Percentiles rank a stretch among this genome's conserved stretches.
Evolutionary conservation across 2,888 invertebrate species (phyloP).

Genomic region (Noctua janthe): DNA sequence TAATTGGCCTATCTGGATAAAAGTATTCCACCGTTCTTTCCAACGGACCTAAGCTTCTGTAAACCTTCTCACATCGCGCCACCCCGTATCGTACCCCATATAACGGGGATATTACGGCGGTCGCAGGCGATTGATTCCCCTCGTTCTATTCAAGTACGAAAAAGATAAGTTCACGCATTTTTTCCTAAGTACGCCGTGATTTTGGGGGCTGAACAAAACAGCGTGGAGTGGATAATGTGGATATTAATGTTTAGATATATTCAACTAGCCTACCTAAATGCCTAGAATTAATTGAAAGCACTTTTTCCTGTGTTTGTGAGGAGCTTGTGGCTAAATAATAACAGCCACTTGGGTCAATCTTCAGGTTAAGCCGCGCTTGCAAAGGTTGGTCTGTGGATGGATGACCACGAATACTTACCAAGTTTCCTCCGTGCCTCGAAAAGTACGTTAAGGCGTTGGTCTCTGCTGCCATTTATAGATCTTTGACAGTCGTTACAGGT

Average conservation of each 20-base stretch:
- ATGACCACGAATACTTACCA: no score
- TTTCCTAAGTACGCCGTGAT: neutral
- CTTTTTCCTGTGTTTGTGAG: neutral
- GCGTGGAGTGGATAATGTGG: neutral
- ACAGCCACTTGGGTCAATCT: no score
- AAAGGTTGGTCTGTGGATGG: no score
- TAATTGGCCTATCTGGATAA: neutral
- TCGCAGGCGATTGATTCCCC: constrained; percentile 43
- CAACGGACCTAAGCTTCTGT: constrained; percentile 4
- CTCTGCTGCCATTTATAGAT: no score
- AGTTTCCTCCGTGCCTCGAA: no score
- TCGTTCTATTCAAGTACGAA: constrained; percentile 32
- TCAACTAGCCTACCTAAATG: neutral
- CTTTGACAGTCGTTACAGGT: no score
- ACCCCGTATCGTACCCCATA: constrained; percentile 4
- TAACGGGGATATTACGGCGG: constrained; percentile 17
- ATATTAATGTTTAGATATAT: neutral
- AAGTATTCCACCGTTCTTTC: neutral
- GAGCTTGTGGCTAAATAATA: no score
- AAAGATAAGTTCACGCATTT: constrained; percentile 30
- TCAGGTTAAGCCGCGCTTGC: no score
- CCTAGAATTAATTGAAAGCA: neutral
- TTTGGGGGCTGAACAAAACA: neutral
- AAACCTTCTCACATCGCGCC: neutral
- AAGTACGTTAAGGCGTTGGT: no score